Conservation (phyloP, 2,888 invertebrate species). For the Machimus rusticus region DNA sequence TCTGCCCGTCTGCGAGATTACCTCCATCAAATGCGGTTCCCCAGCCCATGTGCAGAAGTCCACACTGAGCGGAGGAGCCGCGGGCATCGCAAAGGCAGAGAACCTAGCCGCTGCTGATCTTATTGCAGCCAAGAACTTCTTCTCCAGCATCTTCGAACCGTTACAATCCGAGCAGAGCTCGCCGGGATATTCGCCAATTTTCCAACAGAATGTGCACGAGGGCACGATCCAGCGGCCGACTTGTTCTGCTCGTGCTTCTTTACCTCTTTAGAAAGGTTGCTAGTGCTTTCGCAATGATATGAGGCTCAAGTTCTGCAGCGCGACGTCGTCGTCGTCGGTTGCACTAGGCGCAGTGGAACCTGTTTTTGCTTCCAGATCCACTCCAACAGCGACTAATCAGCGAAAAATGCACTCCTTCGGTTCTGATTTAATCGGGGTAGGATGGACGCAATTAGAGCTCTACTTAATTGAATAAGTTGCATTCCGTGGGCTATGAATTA, state of each 20-base stretch:
- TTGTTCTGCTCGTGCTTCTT: not conserved
- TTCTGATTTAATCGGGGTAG: not conserved
- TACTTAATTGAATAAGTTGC: not conserved
- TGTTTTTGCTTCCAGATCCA: not conserved
- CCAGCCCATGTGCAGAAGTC: not conserved
- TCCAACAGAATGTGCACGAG: not conserved
- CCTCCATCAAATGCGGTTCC: not conserved
- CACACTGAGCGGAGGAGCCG: not conserved
- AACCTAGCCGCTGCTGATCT: not conserved
- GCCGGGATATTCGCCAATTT: not conserved
- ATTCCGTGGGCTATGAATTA: not conserved
- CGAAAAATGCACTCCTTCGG: not conserved
- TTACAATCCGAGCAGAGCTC: not conserved
- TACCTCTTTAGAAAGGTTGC: not conserved
- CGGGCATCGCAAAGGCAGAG: not conserved
- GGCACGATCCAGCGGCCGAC: not conserved
- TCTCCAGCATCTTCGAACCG: not conserved
- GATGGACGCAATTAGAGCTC: not conserved
- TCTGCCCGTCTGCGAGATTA: slow-evolving; percentile 9
- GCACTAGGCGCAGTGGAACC: not conserved
- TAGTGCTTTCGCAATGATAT: not conserved
- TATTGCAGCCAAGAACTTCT: not conserved
- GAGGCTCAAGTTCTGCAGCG: not conserved
- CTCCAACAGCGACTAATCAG: not conserved
- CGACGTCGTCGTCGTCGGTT: not conserved